These are phyloP conservation scores for Aricia artaxerxes DNA, from an alignment of 2,888 invertebrate species.

Conservation along the genomic window DNA sequence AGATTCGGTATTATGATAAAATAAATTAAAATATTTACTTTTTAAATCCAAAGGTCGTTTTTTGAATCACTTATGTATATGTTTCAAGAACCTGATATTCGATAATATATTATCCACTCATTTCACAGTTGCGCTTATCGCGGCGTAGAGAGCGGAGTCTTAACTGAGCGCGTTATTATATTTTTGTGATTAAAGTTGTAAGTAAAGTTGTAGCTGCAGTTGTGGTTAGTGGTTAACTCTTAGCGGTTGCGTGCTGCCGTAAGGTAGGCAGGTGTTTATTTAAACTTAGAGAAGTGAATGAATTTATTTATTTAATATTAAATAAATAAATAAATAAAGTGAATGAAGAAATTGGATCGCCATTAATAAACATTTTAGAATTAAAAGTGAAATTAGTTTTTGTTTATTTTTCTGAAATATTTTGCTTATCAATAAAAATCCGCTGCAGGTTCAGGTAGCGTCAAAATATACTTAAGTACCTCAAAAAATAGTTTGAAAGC, in stretches of 20 bases:
- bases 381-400: neutral
- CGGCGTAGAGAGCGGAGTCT: neutral
- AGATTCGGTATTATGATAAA: neutral
- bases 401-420: neutral
- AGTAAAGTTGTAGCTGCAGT: neutral
- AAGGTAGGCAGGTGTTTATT: neutral
- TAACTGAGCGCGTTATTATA: neutral
- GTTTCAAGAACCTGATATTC: neutral
- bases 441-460: neutral
- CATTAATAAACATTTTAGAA: too few relatives aligned
- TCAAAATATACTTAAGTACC: neutral
- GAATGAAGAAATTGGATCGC: too few relatives aligned
- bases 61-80: neutral
- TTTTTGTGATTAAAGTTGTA: neutral
- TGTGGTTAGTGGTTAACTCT: neutral
- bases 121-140: neutral
- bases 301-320: neutral
- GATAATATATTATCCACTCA: neutral
- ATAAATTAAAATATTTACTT: neutral
- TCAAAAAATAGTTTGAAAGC: too few relatives aligned
- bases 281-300: neutral
- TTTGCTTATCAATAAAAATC: neutral
- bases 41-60: neutral
- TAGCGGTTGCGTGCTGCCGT: neutral
- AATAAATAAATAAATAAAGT: too few relatives aligned